phyloP scores from a whole-genome alignment of 92 coral and sea anemone species.

The Phenganax subtilis region DNA sequence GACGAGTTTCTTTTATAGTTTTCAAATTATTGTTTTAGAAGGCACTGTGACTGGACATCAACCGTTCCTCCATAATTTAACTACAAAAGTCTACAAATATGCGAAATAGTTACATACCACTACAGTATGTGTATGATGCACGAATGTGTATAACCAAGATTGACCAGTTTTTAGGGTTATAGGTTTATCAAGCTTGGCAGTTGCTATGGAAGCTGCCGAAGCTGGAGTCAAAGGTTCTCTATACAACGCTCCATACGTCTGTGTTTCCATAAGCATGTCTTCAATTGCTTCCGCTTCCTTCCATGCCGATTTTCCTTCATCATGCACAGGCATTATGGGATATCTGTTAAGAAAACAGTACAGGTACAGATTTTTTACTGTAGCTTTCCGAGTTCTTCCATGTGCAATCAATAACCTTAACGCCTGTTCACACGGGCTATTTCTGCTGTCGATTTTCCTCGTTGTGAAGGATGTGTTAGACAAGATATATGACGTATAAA shows the following conservation, averaged over 20 bases:
- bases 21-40: no score
- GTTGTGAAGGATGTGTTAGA: no score
- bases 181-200: conserved; percentile 1
- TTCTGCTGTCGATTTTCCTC: no score
- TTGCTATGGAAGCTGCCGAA: neutral
- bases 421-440: no score
- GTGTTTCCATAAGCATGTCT: conserved; percentile 5
- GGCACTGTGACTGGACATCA: no score
- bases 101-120: neutral
- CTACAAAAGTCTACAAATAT: no score
- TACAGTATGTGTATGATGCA: conserved; percentile 1
- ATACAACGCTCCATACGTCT: neutral
- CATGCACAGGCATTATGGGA: conserved; percentile 33
- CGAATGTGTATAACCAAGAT: neutral
- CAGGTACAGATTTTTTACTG: no score
- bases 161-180: conserved; percentile 7
- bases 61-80: no score
- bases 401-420: no score
- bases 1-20: no score
- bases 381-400: no score
- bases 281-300: conserved; percentile 27
- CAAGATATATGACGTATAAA: no score
- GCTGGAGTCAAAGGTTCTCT: conserved; percentile 5
- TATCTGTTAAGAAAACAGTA: neutral
- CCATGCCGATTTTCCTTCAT: conserved; percentile 25